Evolutionary conservation across 2,113 vertebrate genomes (phyloP).

Genomic region (Ictalurus furcatus): DNA sequence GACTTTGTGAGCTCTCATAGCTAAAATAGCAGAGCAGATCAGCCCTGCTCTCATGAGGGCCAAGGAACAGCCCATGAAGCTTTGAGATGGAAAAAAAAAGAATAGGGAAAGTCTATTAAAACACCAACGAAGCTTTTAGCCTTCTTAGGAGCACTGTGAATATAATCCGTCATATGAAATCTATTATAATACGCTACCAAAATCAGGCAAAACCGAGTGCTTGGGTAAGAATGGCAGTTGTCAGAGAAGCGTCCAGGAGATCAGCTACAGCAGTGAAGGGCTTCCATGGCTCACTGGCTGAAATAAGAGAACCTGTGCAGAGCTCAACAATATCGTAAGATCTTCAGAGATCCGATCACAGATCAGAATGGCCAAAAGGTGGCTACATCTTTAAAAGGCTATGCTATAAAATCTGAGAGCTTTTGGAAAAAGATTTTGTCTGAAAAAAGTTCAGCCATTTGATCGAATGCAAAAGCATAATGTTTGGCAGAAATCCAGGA

Average conservation of each 20-base stretch:
- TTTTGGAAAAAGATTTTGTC: not conserved
- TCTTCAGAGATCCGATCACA: not conserved
- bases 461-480: not conserved
- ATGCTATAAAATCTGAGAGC: not conserved
- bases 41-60: no score
- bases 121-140: no score
- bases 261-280: not conserved
- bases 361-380: not conserved
- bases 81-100: no score
- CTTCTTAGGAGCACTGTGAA: no score
- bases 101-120: no score
- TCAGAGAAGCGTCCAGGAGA: not conserved
- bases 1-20: no score
- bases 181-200: no score
- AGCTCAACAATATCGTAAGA: not conserved
- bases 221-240: no score
- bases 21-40: no score
- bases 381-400: not conserved
- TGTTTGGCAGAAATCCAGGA: not conserved
- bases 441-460: not conserved
- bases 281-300: not conserved
- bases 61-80: no score
- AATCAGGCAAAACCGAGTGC: no score
- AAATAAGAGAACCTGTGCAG: not conserved
- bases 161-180: no score